Evolutionary conservation across 1,140 invertebrate species (phyloP).

Genomic region (Drosophila pallidifrons): DNA sequence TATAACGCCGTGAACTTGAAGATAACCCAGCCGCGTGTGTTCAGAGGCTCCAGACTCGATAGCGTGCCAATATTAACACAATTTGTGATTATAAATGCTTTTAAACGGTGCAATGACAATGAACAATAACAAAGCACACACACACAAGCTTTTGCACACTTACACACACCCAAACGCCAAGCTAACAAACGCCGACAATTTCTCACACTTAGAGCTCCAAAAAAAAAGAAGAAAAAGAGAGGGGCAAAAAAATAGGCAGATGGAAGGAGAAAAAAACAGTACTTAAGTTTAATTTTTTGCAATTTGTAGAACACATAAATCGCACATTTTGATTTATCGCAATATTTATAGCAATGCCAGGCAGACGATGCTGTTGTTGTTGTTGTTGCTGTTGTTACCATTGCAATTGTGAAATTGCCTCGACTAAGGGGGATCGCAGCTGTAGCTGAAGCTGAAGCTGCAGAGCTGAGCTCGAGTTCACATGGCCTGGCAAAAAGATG

Average conservation of each 20-base stretch:
- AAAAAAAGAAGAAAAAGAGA: conserved; percentile 12
- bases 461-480: conserved; percentile 50
- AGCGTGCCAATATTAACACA: conserved; percentile 82
- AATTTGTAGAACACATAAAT: conserved; percentile 84
- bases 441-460: conserved; percentile 41
- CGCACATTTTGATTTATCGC: conserved; percentile 84
- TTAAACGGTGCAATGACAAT: conserved; percentile 82
- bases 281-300: conserved; percentile 84
- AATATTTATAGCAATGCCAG: conserved; percentile 83
- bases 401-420: conserved; percentile 82
- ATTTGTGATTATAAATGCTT: conserved; percentile 83
- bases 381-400: conserved; percentile 59
- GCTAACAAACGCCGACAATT: conserved; percentile 75
- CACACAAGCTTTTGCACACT: conserved; percentile 73
- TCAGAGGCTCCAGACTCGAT: conserved; percentile 55
- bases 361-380: conserved; percentile 48
- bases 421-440: conserved; percentile 36
- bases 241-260: background rate
- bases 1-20: conserved; percentile 71
- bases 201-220: conserved; percentile 70
- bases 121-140: conserved; percentile 71
- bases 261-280: conserved; percentile 59
- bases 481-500: conserved; percentile 71
- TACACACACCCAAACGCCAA: conserved; percentile 40
- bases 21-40: conserved; percentile 47